Percentiles rank a stretch among this genome's conserved stretches.
These are phyloP conservation scores for Pyxicephalus adspersus DNA, from an alignment of 2,113 vertebrate species.

Conservation along the genomic window DNA sequence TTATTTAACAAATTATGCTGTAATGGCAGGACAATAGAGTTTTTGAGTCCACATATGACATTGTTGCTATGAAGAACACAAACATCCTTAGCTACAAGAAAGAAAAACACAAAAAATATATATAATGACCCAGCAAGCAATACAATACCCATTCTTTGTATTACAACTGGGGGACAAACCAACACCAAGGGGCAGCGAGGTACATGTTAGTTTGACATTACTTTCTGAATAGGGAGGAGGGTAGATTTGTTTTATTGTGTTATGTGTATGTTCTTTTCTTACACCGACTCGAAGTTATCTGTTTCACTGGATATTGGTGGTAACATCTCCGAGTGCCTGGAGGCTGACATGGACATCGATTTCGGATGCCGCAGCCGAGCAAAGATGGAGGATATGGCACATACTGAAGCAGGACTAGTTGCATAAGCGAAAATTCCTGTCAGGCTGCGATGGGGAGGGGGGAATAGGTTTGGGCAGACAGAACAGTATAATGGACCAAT, in stretches of 20 bases:
- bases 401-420: slow-evolving; percentile 81
- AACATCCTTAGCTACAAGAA: slow-evolving; percentile 8
- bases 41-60: slow-evolving; percentile 17
- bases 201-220: slow-evolving; percentile 44
- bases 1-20: neutral
- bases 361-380: slow-evolving; percentile 84
- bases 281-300: slow-evolving; percentile 84
- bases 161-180: neutral
- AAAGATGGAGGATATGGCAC: slow-evolving; percentile 80
- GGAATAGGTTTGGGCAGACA: slow-evolving; percentile 75
- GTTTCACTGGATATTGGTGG: slow-evolving; percentile 85
- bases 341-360: slow-evolving; percentile 81
- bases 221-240: slow-evolving; percentile 20
- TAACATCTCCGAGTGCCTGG: slow-evolving; percentile 82
- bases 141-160: slow-evolving; percentile 6
- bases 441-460: slow-evolving; percentile 77
- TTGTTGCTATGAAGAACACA: slow-evolving; percentile 8
- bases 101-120: neutral
- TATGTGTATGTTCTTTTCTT: slow-evolving; percentile 68
- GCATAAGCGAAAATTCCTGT: slow-evolving; percentile 81
- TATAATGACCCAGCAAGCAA: slow-evolving; percentile 10
- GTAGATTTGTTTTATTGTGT: slow-evolving; percentile 1
- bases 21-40: neutral
- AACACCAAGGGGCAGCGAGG: slow-evolving; percentile 5
- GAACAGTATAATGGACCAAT: slow-evolving; percentile 73